Percentiles rank a stretch among this genome's conserved stretches.
These are phyloP conservation scores for Caenorhabditis drosophilae DNA, from an alignment of 2,888 invertebrate genomes.

Conservation along the genomic window DNA sequence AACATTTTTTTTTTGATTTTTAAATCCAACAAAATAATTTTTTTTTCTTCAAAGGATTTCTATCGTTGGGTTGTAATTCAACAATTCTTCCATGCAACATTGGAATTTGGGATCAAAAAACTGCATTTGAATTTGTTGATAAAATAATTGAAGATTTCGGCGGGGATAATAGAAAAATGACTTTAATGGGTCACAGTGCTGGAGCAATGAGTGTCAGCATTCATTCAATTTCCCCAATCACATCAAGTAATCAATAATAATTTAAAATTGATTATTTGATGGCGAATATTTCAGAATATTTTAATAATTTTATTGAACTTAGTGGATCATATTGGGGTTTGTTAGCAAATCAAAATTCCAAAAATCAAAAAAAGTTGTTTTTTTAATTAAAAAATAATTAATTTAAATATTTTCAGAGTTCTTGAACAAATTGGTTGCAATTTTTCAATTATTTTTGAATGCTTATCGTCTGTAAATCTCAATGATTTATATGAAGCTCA, in stretches of 20 bases:
- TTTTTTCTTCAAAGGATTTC: too few relatives aligned
- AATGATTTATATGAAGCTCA: slow-evolving; percentile 8
- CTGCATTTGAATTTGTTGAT: slow-evolving; percentile 18
- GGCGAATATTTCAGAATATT: too few relatives aligned
- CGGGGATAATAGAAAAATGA: slow-evolving; percentile 24
- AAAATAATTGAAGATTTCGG: slow-evolving; percentile 19
- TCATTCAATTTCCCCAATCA: slow-evolving; percentile 24
- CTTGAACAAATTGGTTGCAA: neutral
- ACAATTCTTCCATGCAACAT: slow-evolving; percentile 24
- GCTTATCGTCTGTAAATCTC: neutral
- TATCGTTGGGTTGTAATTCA: slow-evolving; percentile 9
- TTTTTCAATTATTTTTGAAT: neutral
- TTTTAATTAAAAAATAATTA: neutral
- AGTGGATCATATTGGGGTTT: slow-evolving; percentile 14
- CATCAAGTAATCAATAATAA: too few relatives aligned
- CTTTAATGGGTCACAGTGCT: slow-evolving; percentile 31
- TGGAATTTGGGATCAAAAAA: slow-evolving; percentile 27
- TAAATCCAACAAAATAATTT: too few relatives aligned
- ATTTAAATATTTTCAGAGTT: neutral
- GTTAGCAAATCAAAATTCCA: neutral
- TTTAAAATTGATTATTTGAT: too few relatives aligned
- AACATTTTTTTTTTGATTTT: too few relatives aligned
- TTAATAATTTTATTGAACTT: slow-evolving; percentile 24
- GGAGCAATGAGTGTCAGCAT: slow-evolving; percentile 24
- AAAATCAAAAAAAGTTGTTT: neutral